Base-by-base conservation (phyloP, 2,888 invertebrate species). In the Caenorhabditis angaria region DNA sequence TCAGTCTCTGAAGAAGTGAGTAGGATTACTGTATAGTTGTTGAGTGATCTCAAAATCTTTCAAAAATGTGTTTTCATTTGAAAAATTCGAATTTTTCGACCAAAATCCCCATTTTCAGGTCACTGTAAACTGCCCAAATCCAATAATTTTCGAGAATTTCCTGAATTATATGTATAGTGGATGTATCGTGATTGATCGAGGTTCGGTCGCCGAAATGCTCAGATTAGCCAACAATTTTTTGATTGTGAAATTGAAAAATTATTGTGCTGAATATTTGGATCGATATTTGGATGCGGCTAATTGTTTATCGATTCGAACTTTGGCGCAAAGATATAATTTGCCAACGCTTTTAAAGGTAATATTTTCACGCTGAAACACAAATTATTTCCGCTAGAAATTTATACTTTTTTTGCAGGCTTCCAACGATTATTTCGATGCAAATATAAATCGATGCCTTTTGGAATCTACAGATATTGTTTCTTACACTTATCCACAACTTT, bases 131-230 rank as follows among this genome's bases (percentile, higher is more conserved):
- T 91, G 91, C 83, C 66, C 90, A 80, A 90, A 91, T 85, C 90
- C 90, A 67, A 90, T 90, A 70, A 90, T 91, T 61, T 92, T 92
- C 87, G 88, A 89, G 24, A 88, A 89, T 47, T 88, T 92, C 60
- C 87, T 92, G 27, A 91, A 91, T 85, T 92, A 91, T 84, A 91
- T 92, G 90, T 92, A 92, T 87, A 91, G 91, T 35, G 92, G 92
- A 6, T 89, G 89, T 78, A 90, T 91, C 8, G 90, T 90, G 12
- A 90, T 92, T 62, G 90, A 91, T 81, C 90, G 91, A 80, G 89
- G 89, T 32, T 91, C 91, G 85, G 91, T 92, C 32, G 90, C 90
- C 61, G 91, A 92, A 87, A 86, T 92, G 57, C 87, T 92, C 53
- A 89, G 91, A 77, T 87, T 92, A 63, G 90, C 92, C 18, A 91